These are phyloP conservation scores for Phyllotis vaccarum DNA, from an alignment of 2,797 vertebrate genomes.

Conservation along the genomic window DNA sequence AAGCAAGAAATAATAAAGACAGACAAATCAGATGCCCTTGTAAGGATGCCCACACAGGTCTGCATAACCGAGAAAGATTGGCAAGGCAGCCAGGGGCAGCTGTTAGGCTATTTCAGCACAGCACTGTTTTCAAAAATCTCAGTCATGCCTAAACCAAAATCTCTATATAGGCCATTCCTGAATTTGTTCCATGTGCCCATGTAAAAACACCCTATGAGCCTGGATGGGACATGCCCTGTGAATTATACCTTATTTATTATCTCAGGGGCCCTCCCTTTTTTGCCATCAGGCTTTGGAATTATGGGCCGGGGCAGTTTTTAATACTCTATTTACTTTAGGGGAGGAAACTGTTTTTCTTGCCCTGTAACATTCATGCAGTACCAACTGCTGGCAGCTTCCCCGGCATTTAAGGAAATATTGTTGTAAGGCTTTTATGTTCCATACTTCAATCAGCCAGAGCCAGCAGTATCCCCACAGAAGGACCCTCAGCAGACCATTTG, in stretches of 20 bases:
- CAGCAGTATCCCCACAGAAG: constrained; percentile 90
- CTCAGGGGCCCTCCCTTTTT: constrained; percentile 81
- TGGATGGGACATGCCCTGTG: constrained; percentile 63
- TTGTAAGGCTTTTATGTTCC: constrained; percentile 90
- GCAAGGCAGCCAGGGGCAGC: background rate
- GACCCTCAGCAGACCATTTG: constrained; percentile 92
- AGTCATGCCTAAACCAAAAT: background rate
- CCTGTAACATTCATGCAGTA: constrained; percentile 83
- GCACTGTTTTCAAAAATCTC: constrained; percentile 52
- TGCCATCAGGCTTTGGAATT: constrained; percentile 79
- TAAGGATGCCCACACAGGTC: background rate
- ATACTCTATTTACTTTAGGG: constrained; percentile 89
- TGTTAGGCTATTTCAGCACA: background rate
- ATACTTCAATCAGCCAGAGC: constrained; percentile 90
- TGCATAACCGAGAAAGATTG: background rate
- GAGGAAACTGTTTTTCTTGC: constrained; percentile 82
- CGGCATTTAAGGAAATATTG: constrained; percentile 90
- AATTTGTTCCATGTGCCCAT: constrained; percentile 63
- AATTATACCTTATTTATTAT: constrained; percentile 81
- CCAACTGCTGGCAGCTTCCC: constrained; percentile 86
- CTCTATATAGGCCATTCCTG: constrained; percentile 30
- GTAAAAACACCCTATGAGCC: constrained; percentile 51
- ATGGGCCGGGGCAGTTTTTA: constrained; percentile 85
- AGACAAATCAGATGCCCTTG: background rate
- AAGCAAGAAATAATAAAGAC: constrained; percentile 7